Base-by-base conservation (phyloP, 2,888 invertebrate species). In the Diaphora mendica region DNA sequence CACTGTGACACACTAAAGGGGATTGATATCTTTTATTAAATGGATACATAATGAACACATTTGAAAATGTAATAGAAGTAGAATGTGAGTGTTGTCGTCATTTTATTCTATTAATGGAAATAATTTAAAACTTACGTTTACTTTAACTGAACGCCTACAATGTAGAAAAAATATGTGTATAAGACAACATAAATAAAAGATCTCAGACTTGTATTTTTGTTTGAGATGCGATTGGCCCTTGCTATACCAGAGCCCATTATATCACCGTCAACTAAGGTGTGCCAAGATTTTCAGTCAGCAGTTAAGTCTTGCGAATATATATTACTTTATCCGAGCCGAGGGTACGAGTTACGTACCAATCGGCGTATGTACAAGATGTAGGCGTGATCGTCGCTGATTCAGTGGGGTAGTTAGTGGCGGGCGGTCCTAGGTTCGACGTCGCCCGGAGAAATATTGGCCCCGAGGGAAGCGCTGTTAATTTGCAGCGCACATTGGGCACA, bases 311-410 rank as follows among this genome's bases (percentile, higher is more conserved):
- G 85, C 83, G 87, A 90, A 90, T 91, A 91, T 90, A 93, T 92
- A 93, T 93, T 91, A 90, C 91, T 93, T 90, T 92, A 94, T 93
- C 90, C 88, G 88, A 90, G 89, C 91, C 88, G 90, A 91, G 91
- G 92, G 92, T 91, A 91, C 88, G 91, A 90, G 90, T 88, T 87
- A 88, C 91, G 92, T 93, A 92, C 91, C 95, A 95, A 95, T 95
- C 94, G 94, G 90, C 91, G 93, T 93, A 92, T 90, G 92, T 93
- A 95, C 95, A 95, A 94, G 95, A 90, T 94, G 95, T 94, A 95
- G 95, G 95, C 95, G 95, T 95, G 95, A 93, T 95, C 94, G 92
- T 90, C 90, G 94, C 95, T 95, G 95, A 95, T 95, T 95, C 95
- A 95, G 94, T 94, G 93, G 93, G 93, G 94, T 92, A 94, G 94